A percentile compares a stretch with the other conserved stretches of the same genome.
Conservation (phyloP, 30 jellyfish, hydroid and myxozoan species). For the Aurelia aurita complex sp. Pacific region DNA sequence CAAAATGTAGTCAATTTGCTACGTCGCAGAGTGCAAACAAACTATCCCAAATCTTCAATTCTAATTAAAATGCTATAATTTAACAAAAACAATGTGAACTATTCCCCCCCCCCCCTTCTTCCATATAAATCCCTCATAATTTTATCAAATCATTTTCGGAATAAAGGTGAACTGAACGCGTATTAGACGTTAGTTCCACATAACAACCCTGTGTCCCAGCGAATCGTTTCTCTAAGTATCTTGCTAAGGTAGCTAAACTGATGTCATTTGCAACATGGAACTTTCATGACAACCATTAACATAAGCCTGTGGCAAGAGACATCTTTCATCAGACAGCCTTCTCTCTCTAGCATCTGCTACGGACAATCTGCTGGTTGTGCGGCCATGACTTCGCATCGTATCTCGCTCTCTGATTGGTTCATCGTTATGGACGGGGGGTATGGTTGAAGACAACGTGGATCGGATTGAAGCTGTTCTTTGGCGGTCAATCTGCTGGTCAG, state of each 20-base stretch:
- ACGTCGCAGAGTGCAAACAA: too few species aligned
- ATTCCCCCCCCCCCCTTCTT: too few species aligned
- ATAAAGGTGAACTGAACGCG: too few species aligned
- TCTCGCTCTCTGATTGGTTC: slow-evolving; percentile 41
- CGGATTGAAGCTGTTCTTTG: slow-evolving; percentile 56
- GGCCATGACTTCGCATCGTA: not conserved
- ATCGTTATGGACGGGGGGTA: slow-evolving; percentile 25
- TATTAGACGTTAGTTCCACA: too few species aligned
- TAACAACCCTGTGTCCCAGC: too few species aligned
- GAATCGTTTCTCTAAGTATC: not conserved
- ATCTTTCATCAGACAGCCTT: slow-evolving; percentile 27
- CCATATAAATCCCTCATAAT: too few species aligned
- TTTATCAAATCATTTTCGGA: too few species aligned
- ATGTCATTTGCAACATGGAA: slow-evolving; percentile 19
- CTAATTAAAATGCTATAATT: too few species aligned
- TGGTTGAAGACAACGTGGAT: slow-evolving; percentile 41
- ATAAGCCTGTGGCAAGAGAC: slow-evolving; percentile 30
- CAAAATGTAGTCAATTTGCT: too few species aligned
- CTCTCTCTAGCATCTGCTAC: slow-evolving; percentile 21
- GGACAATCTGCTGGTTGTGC: slow-evolving; percentile 10
- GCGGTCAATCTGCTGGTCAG: slow-evolving; percentile 4
- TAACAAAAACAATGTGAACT: too few species aligned
- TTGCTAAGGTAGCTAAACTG: not conserved
- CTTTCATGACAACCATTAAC: slow-evolving; percentile 2
- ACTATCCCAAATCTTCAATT: too few species aligned